phyloP scores from a whole-genome alignment of 2,797 vertebrate genomes.

The Alectoris magna region DNA sequence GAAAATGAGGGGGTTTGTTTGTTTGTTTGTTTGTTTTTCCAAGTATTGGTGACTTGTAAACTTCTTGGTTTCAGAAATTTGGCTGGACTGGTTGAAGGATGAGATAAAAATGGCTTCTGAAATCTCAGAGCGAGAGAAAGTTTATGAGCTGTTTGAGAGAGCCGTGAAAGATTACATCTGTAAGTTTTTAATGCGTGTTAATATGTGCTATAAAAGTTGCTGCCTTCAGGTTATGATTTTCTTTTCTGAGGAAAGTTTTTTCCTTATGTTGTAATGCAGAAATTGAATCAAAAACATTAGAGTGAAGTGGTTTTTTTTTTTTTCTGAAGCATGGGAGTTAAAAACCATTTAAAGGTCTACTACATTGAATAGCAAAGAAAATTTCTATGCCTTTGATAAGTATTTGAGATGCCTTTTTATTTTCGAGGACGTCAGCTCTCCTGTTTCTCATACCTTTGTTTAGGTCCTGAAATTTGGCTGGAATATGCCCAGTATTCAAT shows the following conservation, averaged over 20 bases:
- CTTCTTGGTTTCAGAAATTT: slow-evolving; percentile 86
- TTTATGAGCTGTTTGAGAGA: slow-evolving; percentile 93
- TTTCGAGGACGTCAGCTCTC: not conserved
- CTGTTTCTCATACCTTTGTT: not conserved
- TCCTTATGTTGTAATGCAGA: accelerated
- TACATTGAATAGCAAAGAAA: accelerated
- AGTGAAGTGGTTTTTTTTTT: not conserved
- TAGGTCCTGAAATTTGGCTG: slow-evolving; percentile 97
- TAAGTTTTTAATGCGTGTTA: slow-evolving; percentile 72
- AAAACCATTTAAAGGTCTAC: not conserved
- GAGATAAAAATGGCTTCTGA: slow-evolving; percentile 91
- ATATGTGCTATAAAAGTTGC: accelerated
- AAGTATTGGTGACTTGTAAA: accelerated
- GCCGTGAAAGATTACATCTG: slow-evolving; percentile 96
- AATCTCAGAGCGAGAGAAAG: slow-evolving; percentile 86
- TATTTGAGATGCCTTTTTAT: accelerated
- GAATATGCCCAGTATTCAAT: slow-evolving; percentile 97
- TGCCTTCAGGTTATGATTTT: not conserved
- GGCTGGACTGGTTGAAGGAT: slow-evolving; percentile 98
- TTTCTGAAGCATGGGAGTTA: not conserved
- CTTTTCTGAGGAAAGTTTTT: not conserved
- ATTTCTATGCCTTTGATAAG: accelerated
- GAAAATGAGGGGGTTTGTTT: too few species aligned
- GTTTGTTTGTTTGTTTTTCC: not conserved
- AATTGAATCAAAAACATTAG: not conserved